Evolutionary conservation across 2,888 invertebrate species (phyloP).

Genomic region (Neuroscelio doddi): DNA sequence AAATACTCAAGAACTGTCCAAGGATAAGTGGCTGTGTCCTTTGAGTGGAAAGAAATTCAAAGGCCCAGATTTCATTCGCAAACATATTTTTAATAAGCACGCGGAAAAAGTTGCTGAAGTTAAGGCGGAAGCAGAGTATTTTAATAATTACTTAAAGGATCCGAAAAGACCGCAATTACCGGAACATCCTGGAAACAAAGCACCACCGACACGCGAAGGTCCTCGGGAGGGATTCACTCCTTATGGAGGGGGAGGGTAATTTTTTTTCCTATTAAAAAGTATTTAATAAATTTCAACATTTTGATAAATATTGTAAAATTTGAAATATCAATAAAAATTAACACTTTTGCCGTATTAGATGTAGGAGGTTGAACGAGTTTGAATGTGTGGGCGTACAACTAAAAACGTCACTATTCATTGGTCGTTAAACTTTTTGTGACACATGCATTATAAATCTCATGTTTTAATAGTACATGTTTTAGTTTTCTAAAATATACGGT

Average conservation of each 20-base stretch:
- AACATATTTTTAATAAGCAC: constrained; percentile 98
- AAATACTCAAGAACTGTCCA: constrained; percentile 96
- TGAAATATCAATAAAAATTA: constrained; percentile 1
- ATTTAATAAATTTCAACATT: constrained; percentile 9
- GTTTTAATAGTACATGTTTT: too few relatives aligned
- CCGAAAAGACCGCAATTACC: constrained; percentile 95
- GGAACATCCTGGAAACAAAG: constrained; percentile 82
- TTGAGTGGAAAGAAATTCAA: constrained; percentile 99
- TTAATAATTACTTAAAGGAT: constrained; percentile 96
- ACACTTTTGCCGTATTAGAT: too few relatives aligned
- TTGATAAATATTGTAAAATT: constrained; percentile 12
- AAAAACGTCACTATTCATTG: too few relatives aligned
- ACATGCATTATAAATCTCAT: too few relatives aligned
- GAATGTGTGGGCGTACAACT: too few relatives aligned
- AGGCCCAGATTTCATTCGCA: constrained; percentile 97
- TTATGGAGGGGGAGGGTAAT: constrained; percentile 70
- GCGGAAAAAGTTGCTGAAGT: constrained; percentile 97
- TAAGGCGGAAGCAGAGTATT: constrained; percentile 96
- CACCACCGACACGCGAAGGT: constrained; percentile 70
- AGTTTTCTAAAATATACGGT: too few relatives aligned
- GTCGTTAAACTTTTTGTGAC: too few relatives aligned
- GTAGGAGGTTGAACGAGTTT: too few relatives aligned
- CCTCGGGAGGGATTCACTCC: constrained; percentile 72
- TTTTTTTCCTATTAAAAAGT: constrained; percentile 16
- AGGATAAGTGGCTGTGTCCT: constrained; percentile 99